Evolutionary conservation across 2,797 vertebrate species (phyloP), one percentile per base, ranked within the genome.

Genomic region (Parauchenoglanis punctatus): DNA sequence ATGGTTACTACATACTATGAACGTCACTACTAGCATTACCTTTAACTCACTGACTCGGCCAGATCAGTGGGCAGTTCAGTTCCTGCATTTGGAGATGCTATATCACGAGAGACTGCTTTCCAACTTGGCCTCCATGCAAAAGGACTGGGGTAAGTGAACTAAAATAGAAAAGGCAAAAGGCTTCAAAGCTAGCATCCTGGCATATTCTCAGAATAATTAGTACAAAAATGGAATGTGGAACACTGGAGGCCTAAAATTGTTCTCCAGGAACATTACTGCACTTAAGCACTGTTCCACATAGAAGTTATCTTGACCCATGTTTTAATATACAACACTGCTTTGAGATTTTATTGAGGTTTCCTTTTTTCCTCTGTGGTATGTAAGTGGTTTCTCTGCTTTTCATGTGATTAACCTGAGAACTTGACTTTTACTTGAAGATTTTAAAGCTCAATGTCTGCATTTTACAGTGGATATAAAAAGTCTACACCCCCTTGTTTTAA

Each of bases 21-120:
- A 17, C n/a, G 10, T 11, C 17, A 18, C 40, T 44, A 28, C 40
- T 65, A n/a, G 81, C 86, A 31, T 7, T 81, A 12, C 92, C 94
- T 92, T 95, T 95, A 94, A 96, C 56, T 80, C 3, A 0, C 52
- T 23, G 31, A 67, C 86, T 84, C 61, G 63, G 65, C 78, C 93
- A 99, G 98, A 99, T 93, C 96, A 97, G 90, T 97, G 96, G 93
- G 98, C 98, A 13, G 95, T 99, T 89, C 96, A 97, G 91, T 99
- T 99, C 91, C 96, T 99, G 75, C 97, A 97, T 90, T 95, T 99
- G 84, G 98, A 99, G 94, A 96, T 95, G 70, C 90, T 98, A 6
- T 99, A 99, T 92, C 98, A 99, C n/a, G 95, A 99, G 86, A 97
- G 97, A 31, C 93, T 99, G 89, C 96, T 99, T 73, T 95, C 96